A percentile compares a stretch with the other conserved stretches of the same genome.
Conservation (phyloP, 1,140 invertebrate species). For the Agrilus planipennis region DNA sequence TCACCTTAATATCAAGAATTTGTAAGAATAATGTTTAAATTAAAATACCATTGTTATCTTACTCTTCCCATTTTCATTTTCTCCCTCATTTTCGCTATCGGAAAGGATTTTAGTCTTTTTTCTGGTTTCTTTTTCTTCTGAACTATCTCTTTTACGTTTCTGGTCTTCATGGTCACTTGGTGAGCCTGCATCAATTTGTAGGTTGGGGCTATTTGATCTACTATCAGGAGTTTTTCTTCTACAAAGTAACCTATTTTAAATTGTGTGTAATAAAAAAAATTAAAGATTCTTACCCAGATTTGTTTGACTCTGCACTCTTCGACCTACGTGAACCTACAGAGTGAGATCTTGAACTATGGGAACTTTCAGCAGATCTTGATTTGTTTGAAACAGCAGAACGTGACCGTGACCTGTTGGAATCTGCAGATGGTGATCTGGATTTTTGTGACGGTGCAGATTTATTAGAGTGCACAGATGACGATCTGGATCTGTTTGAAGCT, state of each 20-base stretch:
- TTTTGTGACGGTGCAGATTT: no score
- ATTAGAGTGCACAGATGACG: no score
- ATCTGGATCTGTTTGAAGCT: slow-evolving; percentile 17
- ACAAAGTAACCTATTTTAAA: slow-evolving; percentile 20
- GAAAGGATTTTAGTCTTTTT: not conserved
- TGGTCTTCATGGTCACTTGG: slow-evolving; percentile 17
- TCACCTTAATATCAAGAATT: slow-evolving; percentile 3
- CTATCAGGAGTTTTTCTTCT: slow-evolving; percentile 31
- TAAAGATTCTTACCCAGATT: slow-evolving; percentile 17
- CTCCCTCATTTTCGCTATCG: slow-evolving; percentile 5
- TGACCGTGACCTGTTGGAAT: no score
- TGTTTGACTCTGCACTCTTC: slow-evolving; percentile 21
- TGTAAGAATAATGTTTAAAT: no score
- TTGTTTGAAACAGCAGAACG: not conserved
- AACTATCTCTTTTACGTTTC: slow-evolving; percentile 39
- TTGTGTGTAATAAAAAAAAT: no score
- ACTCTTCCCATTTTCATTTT: slow-evolving; percentile 14
- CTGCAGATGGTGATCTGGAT: no score
- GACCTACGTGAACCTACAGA: slow-evolving; percentile 8
- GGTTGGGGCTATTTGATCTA: slow-evolving; percentile 40
- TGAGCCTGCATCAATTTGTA: slow-evolving; percentile 39
- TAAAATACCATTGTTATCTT: no score
- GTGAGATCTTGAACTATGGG: slow-evolving; percentile 1
- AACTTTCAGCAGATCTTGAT: not conserved
- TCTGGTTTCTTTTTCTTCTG: slow-evolving; percentile 31